Base-by-base conservation (phyloP, 2,113 vertebrate species). In the Eudyptes chrysolophus region DNA sequence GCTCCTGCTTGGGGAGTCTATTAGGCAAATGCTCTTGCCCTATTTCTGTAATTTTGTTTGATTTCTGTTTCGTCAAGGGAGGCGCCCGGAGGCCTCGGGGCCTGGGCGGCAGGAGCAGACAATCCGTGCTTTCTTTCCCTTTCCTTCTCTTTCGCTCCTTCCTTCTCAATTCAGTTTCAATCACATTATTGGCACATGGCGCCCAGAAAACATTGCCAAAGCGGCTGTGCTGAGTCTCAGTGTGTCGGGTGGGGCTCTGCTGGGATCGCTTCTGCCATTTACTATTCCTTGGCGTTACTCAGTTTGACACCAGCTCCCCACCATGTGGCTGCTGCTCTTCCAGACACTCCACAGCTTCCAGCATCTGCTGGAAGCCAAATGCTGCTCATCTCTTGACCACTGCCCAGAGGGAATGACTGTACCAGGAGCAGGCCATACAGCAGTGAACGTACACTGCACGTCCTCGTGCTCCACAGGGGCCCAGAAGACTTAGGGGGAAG, bases 21-120 rank as follows among this genome's bases (percentile, higher is more conserved):
- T 96, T 96, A 96, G 95, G 97, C 97, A 97, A 97, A 98, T 94
- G 83, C 94, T 91, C 72, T 89, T 97, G 95, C 94, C 96, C 95
- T 98, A 87, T 98, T 98, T 98, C 95, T 97, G 95, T 95, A 97
- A 97, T 97, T 98, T 97, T 96, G 95, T 97, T 96, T 97, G 94
- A 97, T 97, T 98, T 98, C 94, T 98, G 65, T 98, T 98, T 98
- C 94, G 83, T 96, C 98, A 98, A 98, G 98, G 97, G 97, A 98
- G 97, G 97, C n/a, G 96, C 97, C 97, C 87, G 38, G 83, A 98
- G 88, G 97, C 97, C 97, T 98, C 74, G 6, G 94, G 98, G 97
- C 97, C 96, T 97, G 97, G 97, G 95, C 57, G 85, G 96, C 86
- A 86, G 97, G 66, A 94, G 95, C 85, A 97, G 97, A 96, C 96